These are phyloP conservation scores for Oreortyx pictus DNA, from an alignment of 2,797 vertebrate genomes.

Conservation along the genomic window DNA sequence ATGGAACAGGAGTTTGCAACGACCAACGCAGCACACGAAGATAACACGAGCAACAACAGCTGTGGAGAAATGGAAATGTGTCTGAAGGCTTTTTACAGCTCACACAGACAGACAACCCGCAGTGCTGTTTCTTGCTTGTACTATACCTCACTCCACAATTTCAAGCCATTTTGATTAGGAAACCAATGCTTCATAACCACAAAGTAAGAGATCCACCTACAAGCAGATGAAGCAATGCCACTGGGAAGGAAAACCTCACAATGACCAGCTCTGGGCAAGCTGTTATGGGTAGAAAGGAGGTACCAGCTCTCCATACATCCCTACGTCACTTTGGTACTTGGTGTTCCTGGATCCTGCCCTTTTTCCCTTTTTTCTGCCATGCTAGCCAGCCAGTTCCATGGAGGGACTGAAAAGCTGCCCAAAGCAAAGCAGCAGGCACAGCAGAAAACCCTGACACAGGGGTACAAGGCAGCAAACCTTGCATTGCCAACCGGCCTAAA, in stretches of 20 bases:
- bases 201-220: neutral
- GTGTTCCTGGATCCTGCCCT: neutral
- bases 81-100: neutral
- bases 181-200: neutral
- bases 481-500: neutral
- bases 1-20: neutral
- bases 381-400: neutral
- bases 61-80: neutral
- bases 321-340: neutral
- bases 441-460: neutral
- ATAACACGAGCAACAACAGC: neutral
- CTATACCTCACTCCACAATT: neutral
- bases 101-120: neutral
- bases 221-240: neutral
- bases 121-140: neutral
- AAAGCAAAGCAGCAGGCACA: fast-evolving
- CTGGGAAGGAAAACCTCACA: neutral
- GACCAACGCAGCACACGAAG: neutral
- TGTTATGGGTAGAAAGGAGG: neutral
- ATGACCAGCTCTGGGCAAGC: neutral
- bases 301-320: fast-evolving
- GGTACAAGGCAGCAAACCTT: neutral
- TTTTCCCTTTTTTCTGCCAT: neutral
- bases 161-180: neutral
- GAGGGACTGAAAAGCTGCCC: neutral